Conservation (phyloP, 2,797 vertebrate genomes). For the Phrynocephalus guinanensis region DNA sequence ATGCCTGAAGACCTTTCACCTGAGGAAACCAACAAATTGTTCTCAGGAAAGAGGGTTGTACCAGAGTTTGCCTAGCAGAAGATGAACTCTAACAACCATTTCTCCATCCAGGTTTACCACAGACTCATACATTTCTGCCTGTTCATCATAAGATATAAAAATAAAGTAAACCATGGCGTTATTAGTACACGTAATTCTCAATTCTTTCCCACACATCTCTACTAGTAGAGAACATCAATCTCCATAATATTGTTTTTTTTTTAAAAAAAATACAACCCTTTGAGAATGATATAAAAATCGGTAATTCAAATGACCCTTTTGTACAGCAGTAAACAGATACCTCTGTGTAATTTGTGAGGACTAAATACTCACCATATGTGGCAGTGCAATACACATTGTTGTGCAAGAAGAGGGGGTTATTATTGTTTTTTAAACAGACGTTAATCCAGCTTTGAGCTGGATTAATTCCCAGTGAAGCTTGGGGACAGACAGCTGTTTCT, state of each 20-base stretch:
- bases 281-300: slow-evolving; percentile 66
- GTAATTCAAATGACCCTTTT: slow-evolving; percentile 56
- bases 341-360: slow-evolving; percentile 63
- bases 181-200: fast-evolving
- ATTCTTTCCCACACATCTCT: neutral
- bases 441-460: slow-evolving; percentile 63
- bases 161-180: neutral
- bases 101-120: neutral
- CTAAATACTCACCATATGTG: slow-evolving; percentile 69
- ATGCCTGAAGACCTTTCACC: neutral
- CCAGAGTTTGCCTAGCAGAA: neutral
- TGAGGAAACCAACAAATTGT: too few species aligned
- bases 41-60: neutral
- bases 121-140: neutral
- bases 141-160: neutral
- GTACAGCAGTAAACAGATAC: slow-evolving; percentile 48
- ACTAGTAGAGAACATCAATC: neutral
- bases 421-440: slow-evolving; percentile 33
- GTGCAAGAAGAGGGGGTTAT: slow-evolving; percentile 2
- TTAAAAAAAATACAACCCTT: slow-evolving; percentile 57
- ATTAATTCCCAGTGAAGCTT: slow-evolving; percentile 67
- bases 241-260: slow-evolving; percentile 30
- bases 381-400: slow-evolving; percentile 54
- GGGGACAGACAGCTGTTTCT: slow-evolving; percentile 61
- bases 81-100: neutral